Percentiles rank a stretch among this genome's conserved stretches.
These are phyloP conservation scores for Hirtodrosophila confusa DNA, from an alignment of 2,888 invertebrate genomes.

Conservation along the genomic window DNA sequence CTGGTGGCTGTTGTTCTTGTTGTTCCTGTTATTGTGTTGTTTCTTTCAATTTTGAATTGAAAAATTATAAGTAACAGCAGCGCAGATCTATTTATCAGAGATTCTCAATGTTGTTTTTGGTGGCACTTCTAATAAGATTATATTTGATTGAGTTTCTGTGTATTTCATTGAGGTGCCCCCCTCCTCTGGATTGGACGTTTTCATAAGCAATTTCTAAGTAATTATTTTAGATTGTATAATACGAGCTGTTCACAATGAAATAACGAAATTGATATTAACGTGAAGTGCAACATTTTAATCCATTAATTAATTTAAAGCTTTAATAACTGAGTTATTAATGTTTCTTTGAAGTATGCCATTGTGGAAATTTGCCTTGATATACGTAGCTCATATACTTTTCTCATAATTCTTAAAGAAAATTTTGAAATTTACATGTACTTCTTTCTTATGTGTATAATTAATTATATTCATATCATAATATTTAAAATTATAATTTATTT, in stretches of 20 bases:
- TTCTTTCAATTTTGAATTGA: conserved; percentile 33
- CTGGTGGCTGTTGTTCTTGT: conserved; percentile 38
- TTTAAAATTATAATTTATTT: too few species aligned
- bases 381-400: too few species aligned
- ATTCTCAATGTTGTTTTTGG: conserved; percentile 10
- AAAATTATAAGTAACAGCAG: conserved; percentile 39
- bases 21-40: conserved; percentile 35
- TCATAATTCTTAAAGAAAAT: too few species aligned
- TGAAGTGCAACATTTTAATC: too few species aligned
- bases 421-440: too few species aligned
- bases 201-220: conserved; percentile 8
- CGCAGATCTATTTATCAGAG: conserved; percentile 8
- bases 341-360: too few species aligned
- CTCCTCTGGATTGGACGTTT: conserved; percentile 13
- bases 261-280: too few species aligned
- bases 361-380: too few species aligned
- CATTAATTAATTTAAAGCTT: too few species aligned
- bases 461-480: too few species aligned
- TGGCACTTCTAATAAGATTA: conserved; percentile 66
- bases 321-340: too few species aligned
- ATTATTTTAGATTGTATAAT: conserved; percentile 6
- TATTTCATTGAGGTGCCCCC: conserved; percentile 1
- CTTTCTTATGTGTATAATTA: too few species aligned
- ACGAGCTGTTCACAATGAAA: background rate
- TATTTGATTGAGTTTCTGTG: conserved; percentile 70